Base-by-base conservation (phyloP, 2,888 invertebrate species). In the Chrysolina americana region DNA sequence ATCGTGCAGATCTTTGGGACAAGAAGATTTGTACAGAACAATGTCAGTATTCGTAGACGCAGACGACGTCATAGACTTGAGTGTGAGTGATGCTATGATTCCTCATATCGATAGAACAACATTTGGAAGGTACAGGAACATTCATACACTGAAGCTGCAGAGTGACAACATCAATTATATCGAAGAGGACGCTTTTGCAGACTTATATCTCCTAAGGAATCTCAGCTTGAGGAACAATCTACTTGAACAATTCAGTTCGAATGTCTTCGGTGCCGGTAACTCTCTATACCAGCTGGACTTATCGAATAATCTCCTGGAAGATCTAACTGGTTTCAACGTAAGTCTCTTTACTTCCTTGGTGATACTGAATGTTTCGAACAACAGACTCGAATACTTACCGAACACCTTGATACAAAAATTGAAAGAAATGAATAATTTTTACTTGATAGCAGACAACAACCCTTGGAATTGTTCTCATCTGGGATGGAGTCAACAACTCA, bases 361-460 rank as follows among this genome's bases (percentile, higher is more conserved):
- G 2, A 9, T 81, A 62, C 41, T 83, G 44, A 81, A 82, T 65
- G 21, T 83, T 21, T 79, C 80, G 0, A 78, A 79, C 50, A 83
- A 83, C 50, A 56, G 64, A 28, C 53, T 83, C 15, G 65, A 74
- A 21, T 72, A 69, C 65, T 66, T 83, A 28, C 82, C 83, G 2
- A 23, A 64, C 6, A 70, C 47, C 17, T 28, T 83, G 0, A 11
- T 81, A 4, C 44, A 72, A 10, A 81, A 74, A 66, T 64, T 82
- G 36, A 28, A 72, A 47, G 75, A 73, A 10, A 64, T 71, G n/a
- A 70, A 77, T 11, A 69, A 78, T 13, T 81, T 83, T 68, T 79
- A 77, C 41, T 41, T 83, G 28, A 64, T 81, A 23, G 63, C 74
- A 1, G 77, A 79, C 47, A 79, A 80, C n/a, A 83, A 83, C 66